Evolutionary conservation across 2,888 invertebrate genomes (phyloP), one percentile per base, ranked within the genome.

Genomic region (Pandemis cinnamomeana): DNA sequence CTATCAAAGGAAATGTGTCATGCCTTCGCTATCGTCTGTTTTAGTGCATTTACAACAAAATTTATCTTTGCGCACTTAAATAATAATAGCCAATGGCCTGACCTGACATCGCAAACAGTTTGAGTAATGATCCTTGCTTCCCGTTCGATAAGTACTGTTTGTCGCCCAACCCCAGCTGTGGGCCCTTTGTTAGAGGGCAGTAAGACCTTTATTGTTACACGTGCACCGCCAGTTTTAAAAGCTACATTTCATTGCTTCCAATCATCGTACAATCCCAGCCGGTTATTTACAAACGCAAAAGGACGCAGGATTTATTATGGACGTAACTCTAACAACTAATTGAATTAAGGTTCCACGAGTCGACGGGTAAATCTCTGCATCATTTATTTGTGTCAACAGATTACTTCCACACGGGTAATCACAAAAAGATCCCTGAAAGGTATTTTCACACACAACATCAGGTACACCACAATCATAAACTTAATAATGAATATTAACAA

Each of bases 51-150:
- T 66, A 61, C 44, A n/a, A 64, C 20, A 44, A 60, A 66, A 44
- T 61, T 73, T 70, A 74, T 73, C 69, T 69, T 58, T 64, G 44
- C 53, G n/a, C 44, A 62, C 41, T 62, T 66, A 61, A 67, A 67
- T 53, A 67, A 51, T 15, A 36, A 72, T 44, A 69, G 73, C 53
- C 64, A 73, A 70, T 60, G 73, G 60, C 73, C 73, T 60, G 69
- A 64, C 73, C 73, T 60, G 69, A 64, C 69, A 41, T n/a, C 41
- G 61, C 71, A 44, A 67, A 61, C 71, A 51, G 55, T 55, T 63
- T 72, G 67, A 58, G 69, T 73, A 64, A 70, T 55, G 64, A 53
- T 69, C 64, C 60, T 72, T 36, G 67, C 64, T 60, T 58, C 63
- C 72, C 60, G 51, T 36, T 58, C 46, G 64, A 73, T 60, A 69